These are phyloP conservation scores for Crotalus helleri DNA, from an alignment of 2,113 vertebrate species.

Conservation along the genomic window DNA sequence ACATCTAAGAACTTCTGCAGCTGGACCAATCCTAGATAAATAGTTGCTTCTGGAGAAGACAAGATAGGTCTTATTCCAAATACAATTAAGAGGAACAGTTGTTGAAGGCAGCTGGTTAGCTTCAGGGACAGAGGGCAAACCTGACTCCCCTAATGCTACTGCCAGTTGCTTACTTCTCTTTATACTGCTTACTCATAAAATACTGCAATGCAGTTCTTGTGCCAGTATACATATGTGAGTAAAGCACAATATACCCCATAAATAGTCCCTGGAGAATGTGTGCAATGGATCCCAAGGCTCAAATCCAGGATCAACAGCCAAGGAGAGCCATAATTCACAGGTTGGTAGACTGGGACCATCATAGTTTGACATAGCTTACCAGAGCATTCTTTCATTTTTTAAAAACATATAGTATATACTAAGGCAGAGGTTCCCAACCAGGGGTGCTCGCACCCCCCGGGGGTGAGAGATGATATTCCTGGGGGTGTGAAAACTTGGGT, in stretches of 20 bases:
- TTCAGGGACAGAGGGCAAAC: background rate
- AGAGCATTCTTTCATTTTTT: background rate
- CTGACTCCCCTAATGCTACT: background rate
- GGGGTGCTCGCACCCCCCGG: no score
- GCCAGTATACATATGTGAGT: background rate
- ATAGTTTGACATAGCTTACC: background rate
- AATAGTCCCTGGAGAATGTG: background rate
- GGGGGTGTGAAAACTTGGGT: no score
- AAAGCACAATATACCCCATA: background rate
- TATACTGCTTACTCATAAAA: background rate
- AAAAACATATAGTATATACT: background rate
- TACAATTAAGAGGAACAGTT: background rate
- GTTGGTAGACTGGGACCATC: background rate
- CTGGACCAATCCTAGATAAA: background rate
- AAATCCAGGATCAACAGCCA: background rate
- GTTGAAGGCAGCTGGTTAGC: background rate
- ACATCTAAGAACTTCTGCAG: background rate
- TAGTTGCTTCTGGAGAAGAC: background rate
- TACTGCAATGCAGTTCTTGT: background rate
- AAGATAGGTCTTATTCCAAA: background rate
- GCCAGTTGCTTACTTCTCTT: background rate
- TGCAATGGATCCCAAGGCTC: background rate
- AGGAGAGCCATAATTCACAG: background rate
- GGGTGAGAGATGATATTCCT: no score
- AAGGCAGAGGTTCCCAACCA: no score